These are phyloP conservation scores for Drosophila peninsularis DNA, from an alignment of 2,888 invertebrate species.

Conservation along the genomic window DNA sequence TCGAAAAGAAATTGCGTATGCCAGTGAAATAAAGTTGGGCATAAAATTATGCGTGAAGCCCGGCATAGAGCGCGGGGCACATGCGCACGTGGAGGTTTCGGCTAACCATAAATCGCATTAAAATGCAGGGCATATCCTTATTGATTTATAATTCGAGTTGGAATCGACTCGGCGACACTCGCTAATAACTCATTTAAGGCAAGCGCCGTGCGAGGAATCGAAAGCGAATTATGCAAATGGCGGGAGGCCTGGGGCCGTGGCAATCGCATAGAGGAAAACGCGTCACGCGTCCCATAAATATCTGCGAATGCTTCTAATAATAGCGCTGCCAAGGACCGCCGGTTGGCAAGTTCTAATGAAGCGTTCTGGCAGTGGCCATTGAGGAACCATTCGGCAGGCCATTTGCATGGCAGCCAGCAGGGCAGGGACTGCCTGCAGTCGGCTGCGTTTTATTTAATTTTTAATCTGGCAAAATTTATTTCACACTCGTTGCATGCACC, in stretches of 20 bases:
- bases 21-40: slow-evolving; percentile 44
- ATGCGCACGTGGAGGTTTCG: slow-evolving; percentile 17
- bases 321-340: slow-evolving; percentile 47
- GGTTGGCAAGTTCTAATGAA: slow-evolving; percentile 45
- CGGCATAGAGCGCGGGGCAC: background rate
- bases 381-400: slow-evolving; percentile 42
- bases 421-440: slow-evolving; percentile 3
- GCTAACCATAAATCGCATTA: slow-evolving; percentile 66
- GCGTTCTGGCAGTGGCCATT: slow-evolving; percentile 26
- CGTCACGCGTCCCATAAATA: slow-evolving; percentile 79
- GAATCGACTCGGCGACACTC: slow-evolving; percentile 76
- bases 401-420: slow-evolving; percentile 54
- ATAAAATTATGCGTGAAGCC: slow-evolving; percentile 65
- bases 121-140: slow-evolving; percentile 77
- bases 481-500: slow-evolving; percentile 67
- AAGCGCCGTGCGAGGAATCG: slow-evolving; percentile 75
- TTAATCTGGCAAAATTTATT: slow-evolving; percentile 73
- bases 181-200: slow-evolving; percentile 82
- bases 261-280: slow-evolving; percentile 37
- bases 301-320: slow-evolving; percentile 77
- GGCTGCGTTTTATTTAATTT: slow-evolving; percentile 55
- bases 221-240: slow-evolving; percentile 83
- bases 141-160: slow-evolving; percentile 80
- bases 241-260: background rate
- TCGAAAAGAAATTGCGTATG: slow-evolving; percentile 42